phyloP scores from a whole-genome alignment of 2,888 invertebrate species.

The Chouioia cunea region DNA sequence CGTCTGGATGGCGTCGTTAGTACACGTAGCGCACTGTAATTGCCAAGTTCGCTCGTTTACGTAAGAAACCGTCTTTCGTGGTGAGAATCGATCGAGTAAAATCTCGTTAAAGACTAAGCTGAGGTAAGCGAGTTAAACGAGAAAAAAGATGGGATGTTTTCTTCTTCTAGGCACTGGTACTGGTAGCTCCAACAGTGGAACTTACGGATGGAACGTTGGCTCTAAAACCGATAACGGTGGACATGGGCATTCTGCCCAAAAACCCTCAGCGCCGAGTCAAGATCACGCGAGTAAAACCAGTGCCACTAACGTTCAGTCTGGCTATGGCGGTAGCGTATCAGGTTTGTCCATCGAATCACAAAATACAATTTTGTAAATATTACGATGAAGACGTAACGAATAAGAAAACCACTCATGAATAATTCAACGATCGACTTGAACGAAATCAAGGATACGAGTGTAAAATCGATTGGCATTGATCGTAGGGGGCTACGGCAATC shows the following conservation, averaged over 20 bases:
- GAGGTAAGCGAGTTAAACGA: not conserved
- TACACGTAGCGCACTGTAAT: no score
- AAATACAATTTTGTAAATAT: not conserved
- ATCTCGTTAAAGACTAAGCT: conserved; percentile 27
- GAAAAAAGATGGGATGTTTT: not conserved
- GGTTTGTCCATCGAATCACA: conserved; percentile 9
- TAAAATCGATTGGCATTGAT: no score
- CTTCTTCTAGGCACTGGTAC: not conserved
- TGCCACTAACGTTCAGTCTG: conserved; percentile 62
- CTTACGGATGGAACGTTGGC: conserved; percentile 63
- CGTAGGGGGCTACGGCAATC: conserved; percentile 10
- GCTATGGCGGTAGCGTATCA: conserved; percentile 48
- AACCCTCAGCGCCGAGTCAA: conserved; percentile 60
- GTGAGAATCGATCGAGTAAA: no score
- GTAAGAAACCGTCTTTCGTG: no score
- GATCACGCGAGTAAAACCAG: conserved; percentile 59
- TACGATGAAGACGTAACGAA: no score
- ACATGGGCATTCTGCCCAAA: conserved; percentile 46
- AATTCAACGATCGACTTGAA: no score
- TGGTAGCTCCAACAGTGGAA: conserved; percentile 55
- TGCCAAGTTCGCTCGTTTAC: no score
- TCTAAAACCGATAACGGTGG: conserved; percentile 46
- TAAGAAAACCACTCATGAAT: no score
- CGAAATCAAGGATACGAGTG: no score
- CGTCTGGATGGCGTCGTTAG: no score